These are phyloP conservation scores for Anaspis maculata DNA, from an alignment of 2,888 invertebrate genomes.

Conservation along the genomic window DNA sequence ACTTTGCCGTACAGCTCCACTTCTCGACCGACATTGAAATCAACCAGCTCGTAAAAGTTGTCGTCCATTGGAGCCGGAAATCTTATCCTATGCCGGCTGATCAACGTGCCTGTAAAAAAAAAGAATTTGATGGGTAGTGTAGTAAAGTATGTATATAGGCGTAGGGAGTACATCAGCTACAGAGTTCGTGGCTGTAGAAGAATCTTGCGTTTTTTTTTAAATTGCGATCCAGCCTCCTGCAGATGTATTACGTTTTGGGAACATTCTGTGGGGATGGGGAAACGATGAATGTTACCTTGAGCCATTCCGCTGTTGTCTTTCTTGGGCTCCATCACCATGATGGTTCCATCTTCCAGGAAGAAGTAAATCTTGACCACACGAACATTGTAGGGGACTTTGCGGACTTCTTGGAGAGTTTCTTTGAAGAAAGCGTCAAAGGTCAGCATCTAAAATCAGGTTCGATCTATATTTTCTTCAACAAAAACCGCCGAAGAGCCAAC, in stretches of 20 bases:
- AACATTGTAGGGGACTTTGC: slow-evolving; percentile 57
- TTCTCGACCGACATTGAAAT: slow-evolving; percentile 77
- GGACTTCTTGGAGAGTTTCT: slow-evolving; percentile 71
- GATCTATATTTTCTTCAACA: too few relatives aligned
- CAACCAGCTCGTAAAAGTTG: slow-evolving; percentile 73
- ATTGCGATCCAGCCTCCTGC: too few relatives aligned
- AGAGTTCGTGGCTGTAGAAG: too few relatives aligned
- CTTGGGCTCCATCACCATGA: slow-evolving; percentile 77
- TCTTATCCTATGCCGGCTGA: slow-evolving; percentile 74
- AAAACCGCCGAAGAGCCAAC: too few relatives aligned
- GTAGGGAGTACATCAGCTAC: too few relatives aligned
- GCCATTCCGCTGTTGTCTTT: slow-evolving; percentile 76
- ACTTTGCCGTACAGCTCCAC: slow-evolving; percentile 73
- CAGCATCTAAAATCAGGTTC: slow-evolving; percentile 52
- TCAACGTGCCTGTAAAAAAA: too few relatives aligned
- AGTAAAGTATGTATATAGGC: too few relatives aligned
- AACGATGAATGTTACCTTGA: too few relatives aligned
- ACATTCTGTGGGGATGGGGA: too few relatives aligned
- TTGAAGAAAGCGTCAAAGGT: slow-evolving; percentile 72
- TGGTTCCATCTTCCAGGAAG: slow-evolving; percentile 85
- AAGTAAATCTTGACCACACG: slow-evolving; percentile 78
- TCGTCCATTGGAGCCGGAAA: slow-evolving; percentile 64
- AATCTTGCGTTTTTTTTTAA: too few relatives aligned
- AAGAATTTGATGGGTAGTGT: too few relatives aligned
- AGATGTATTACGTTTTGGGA: too few relatives aligned